Evolutionary conservation across 2,797 vertebrate genomes (phyloP), one percentile per base, ranked within the genome.

Genomic region (Silurus aristotelis): DNA sequence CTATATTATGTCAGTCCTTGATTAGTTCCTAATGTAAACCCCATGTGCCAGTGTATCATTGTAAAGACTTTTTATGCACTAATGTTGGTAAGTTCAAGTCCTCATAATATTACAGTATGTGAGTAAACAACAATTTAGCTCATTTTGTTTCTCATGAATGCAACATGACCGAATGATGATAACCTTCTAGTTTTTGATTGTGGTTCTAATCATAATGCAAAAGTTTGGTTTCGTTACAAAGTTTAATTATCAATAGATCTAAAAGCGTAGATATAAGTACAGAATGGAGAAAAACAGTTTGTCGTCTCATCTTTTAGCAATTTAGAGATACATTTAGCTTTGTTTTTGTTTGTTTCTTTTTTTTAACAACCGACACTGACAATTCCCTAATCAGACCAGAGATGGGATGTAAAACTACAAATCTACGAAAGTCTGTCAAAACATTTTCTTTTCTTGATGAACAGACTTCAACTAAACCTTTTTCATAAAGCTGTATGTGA

Each of bases 301-400:
- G 27, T 71, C 6, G 5, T 46, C 17, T 56, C 14, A 5, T 56
- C 73, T 76, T 25, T 73, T 52, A 72, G 43, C 1, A 2, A 2
- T 38, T 38, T 38, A 38, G 3, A 38, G 38, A 38, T 38, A 38
- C 38, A 38, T 38, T 38, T 27, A 25, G 12, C n/a, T 58, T 75
- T 75, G 6, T 58, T 60, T 66, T 25, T 27, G 7, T 66, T 14
- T 13, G 6, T 19, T 76, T 55, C 48, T 13, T 38, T 70, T 68
- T 61, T 61, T 60, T 14, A 43, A 43, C 27, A 43, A 61, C 25
- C 31, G 20, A 61, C 14, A 20, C 20, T 43, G 31, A 46, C 75
- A 46, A 46, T 46, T 79, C 20, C 43, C 31, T n/a, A 63, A 79
- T 79, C 76, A 79, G 20, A 63, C 58, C 20, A 63, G 75, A 27